Evolutionary conservation across 2,888 invertebrate genomes (phyloP), one percentile per base, ranked within the genome.

Genomic region (Lydus trimaculatus): DNA sequence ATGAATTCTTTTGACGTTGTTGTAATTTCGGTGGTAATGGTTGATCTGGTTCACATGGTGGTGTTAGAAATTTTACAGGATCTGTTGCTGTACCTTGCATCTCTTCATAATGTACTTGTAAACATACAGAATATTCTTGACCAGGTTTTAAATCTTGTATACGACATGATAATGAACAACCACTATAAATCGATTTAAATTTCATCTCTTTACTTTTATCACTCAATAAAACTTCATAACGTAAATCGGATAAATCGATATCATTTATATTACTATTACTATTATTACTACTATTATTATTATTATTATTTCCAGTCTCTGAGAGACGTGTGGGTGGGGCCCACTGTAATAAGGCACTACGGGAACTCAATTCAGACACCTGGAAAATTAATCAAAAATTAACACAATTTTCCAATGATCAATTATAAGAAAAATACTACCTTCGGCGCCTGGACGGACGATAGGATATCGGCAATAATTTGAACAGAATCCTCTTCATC

Each of bases 331-430:
- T 82, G 36, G 91, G 91, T 48, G 92, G 90, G 79, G 91, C 91
- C 93, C 96, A 94, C 81, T 93, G 91, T 78, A 96, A 90, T 84
- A 95, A 90, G 81, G 95, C 96, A 86, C 94, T 93, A 75, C 94
- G 90, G 70, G 95, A 91, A 79, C 91, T 94, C 79, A 96, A 89
- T 81, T 95, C 94, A 79, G 92, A 91, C 75, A 95, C 93, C 94
- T 94, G 82, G 11, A 86, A 81, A 33, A 33, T 33, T 23, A n/a
- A n/a, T n/a, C n/a, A n/a, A n/a, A 17, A 43, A 36, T 36, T 1
- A 36, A 13, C 6, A 36, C 6, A 36, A n/a, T n/a, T n/a, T n/a
- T n/a, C n/a, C n/a, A n/a, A n/a, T 36, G 13, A 15, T 36, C 0
- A 36, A 15, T 15, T 36, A 31, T 28, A 56, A 52, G 8, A 65